These are phyloP conservation scores for Microcebus jonahi DNA, from an alignment of 2,113 vertebrate genomes.

Conservation along the genomic window DNA sequence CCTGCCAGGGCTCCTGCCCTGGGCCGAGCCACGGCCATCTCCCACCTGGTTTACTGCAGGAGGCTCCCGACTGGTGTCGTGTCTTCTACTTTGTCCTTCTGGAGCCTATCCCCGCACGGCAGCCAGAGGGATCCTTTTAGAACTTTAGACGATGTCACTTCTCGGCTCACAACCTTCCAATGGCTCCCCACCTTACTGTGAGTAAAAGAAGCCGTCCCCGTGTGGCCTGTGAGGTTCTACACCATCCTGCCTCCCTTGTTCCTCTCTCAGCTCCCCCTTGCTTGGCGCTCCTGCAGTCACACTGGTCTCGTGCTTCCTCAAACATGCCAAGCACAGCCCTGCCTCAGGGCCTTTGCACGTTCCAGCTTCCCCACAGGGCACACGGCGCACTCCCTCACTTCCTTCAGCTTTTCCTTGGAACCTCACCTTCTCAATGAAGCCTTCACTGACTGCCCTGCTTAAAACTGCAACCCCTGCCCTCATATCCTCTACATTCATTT, in stretches of 20 bases:
- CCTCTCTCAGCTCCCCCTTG: neutral
- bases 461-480: neutral
- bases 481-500: neutral
- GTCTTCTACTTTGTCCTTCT: neutral
- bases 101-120: neutral
- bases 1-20: neutral
- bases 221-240: too few species aligned
- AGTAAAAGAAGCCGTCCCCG: neutral
- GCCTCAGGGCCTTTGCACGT: neutral
- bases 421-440: neutral
- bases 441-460: neutral
- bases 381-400: neutral
- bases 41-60: neutral
- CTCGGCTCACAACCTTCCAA: neutral
- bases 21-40: neutral
- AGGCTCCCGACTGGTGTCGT: neutral
- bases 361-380: neutral
- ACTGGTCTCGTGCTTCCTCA: neutral
- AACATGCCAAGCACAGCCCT: neutral
- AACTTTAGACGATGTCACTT: neutral
- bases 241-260: neutral
- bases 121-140: neutral
- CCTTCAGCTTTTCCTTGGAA: neutral
- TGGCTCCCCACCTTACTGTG: neutral
- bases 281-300: neutral